Evolutionary conservation across 2,797 vertebrate genomes (phyloP).

Genomic region (Spinus olivaceus): DNA sequence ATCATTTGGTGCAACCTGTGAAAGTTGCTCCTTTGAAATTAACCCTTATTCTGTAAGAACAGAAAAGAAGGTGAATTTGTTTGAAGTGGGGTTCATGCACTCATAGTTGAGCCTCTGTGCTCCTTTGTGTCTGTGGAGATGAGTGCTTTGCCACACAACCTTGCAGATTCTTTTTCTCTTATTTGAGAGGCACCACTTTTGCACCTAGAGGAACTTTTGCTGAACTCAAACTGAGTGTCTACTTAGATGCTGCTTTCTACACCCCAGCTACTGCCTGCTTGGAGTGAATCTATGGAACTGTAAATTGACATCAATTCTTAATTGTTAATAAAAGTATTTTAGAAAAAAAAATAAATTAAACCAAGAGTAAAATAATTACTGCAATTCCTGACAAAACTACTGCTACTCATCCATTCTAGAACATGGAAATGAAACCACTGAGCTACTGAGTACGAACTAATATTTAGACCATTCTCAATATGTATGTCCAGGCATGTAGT

Average conservation of each 20-base stretch:
- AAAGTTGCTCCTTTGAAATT: not conserved
- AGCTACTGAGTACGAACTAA: not conserved
- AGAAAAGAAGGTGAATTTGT: not conserved
- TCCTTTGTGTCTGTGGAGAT: not conserved
- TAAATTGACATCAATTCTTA: not conserved
- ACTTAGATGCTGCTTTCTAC: not conserved
- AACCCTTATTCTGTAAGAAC: not conserved
- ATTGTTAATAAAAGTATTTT: not conserved
- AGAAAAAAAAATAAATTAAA: not conserved
- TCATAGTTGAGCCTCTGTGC: not conserved
- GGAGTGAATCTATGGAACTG: not conserved
- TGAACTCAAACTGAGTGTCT: not conserved
- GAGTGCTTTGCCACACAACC: not conserved
- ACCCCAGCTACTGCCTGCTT: not conserved
- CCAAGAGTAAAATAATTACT: not conserved
- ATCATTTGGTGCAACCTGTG: not conserved
- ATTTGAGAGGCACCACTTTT: not conserved
- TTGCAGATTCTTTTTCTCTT: not conserved
- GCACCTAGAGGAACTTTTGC: not conserved
- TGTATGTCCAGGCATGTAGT: accelerated
- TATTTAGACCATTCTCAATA: not conserved
- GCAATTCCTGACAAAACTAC: too few species aligned
- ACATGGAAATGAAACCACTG: not conserved
- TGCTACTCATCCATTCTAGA: not conserved
- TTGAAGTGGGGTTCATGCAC: not conserved